phyloP scores from a whole-genome alignment of 2,888 invertebrate species.

The Temnothorax rugatulus region DNA sequence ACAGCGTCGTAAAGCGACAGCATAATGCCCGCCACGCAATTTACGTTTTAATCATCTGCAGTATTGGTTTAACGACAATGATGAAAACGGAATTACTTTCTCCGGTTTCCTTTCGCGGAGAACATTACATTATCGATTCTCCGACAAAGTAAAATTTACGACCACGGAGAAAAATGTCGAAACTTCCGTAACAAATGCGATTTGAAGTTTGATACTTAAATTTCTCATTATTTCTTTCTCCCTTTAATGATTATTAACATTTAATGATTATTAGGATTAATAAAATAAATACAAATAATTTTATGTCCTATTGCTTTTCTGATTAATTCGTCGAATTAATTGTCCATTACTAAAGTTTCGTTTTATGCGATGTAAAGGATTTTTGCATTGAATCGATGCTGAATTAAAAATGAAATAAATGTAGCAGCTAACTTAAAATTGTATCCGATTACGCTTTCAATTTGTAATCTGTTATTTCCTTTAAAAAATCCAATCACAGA shows the following conservation, averaged over 20 bases:
- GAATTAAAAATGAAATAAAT: constrained; percentile 6
- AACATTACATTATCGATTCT: constrained; percentile 1
- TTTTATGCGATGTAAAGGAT: neutral
- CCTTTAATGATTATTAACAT: neutral
- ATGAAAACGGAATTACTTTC: constrained; percentile 26
- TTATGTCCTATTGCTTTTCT: neutral
- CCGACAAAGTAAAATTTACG: neutral
- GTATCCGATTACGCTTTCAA: neutral
- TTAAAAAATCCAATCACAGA: neutral
- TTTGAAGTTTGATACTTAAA: neutral
- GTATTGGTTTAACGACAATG: constrained; percentile 35
- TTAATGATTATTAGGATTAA: neutral
- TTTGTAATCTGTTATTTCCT: neutral
- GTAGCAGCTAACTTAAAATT: neutral
- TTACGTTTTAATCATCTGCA: constrained; percentile 49
- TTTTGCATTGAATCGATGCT: neutral
- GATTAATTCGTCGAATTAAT: neutral
- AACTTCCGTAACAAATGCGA: neutral
- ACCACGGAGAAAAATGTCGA: neutral
- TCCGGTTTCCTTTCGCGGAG: neutral
- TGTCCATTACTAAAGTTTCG: neutral
- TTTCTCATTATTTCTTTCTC: neutral
- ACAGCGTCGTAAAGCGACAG: constrained; percentile 1
- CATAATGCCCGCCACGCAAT: constrained; percentile 11
- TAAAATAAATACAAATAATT: neutral